phyloP scores from a whole-genome alignment of 2,888 invertebrate genomes.

The Sphinx pinastri region DNA sequence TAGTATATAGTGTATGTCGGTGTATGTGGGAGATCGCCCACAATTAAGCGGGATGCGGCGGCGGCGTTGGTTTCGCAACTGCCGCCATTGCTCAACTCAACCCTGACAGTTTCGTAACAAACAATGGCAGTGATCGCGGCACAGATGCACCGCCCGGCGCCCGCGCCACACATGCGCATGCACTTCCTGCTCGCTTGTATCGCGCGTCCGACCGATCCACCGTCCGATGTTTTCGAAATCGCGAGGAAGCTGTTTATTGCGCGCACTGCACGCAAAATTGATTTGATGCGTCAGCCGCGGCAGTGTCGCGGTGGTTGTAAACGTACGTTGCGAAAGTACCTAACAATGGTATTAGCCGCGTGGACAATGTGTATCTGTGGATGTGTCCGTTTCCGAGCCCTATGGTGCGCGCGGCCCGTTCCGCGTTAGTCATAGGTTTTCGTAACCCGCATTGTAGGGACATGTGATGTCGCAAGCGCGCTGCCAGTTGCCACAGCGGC shows the following conservation, averaged over 20 bases:
- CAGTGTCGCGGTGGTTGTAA: slow-evolving; percentile 33
- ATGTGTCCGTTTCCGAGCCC: slow-evolving; percentile 57
- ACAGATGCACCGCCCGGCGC: slow-evolving; percentile 65
- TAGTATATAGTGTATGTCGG: slow-evolving; percentile 2
- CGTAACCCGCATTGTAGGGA: slow-evolving; percentile 82
- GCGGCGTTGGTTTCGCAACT: slow-evolving; percentile 70
- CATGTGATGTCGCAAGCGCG: slow-evolving; percentile 76
- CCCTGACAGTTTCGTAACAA: slow-evolving; percentile 81
- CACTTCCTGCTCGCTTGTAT: slow-evolving; percentile 80
- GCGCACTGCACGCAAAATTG: slow-evolving; percentile 62
- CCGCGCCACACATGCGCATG: slow-evolving; percentile 67
- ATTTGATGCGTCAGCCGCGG: slow-evolving; percentile 56
- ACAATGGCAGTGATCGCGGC: slow-evolving; percentile 70
- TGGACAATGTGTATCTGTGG: slow-evolving; percentile 57
- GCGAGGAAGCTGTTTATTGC: slow-evolving; percentile 63
- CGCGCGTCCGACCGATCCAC: slow-evolving; percentile 67
- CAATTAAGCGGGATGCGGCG: slow-evolving; percentile 77
- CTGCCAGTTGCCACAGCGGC: slow-evolving; percentile 71
- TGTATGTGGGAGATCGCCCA: slow-evolving; percentile 69
- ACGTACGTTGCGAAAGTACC: slow-evolving; percentile 62
- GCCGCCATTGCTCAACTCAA: slow-evolving; percentile 77
- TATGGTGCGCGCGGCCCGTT: slow-evolving; percentile 47
- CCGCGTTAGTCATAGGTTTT: slow-evolving; percentile 78
- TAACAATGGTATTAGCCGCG: slow-evolving; percentile 47
- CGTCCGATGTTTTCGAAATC: slow-evolving; percentile 64